Conservation (phyloP, 2,113 vertebrate genomes). For the Oreochromis tanganicae region DNA sequence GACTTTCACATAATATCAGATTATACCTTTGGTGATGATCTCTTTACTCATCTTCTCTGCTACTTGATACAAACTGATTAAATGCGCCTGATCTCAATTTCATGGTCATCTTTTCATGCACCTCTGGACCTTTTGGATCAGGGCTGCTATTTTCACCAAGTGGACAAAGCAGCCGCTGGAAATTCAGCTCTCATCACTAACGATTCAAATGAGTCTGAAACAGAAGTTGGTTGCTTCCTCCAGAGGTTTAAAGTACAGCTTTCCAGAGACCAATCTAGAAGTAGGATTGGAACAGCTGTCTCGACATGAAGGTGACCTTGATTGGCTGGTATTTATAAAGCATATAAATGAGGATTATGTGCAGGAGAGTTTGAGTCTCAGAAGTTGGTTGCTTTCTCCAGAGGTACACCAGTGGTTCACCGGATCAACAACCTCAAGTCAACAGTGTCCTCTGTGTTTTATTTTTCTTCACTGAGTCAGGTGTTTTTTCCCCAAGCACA, state of each 20-base stretch:
- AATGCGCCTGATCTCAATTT: not conserved
- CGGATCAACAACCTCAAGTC: not conserved
- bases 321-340: not conserved
- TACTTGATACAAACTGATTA: not conserved
- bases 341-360: not conserved
- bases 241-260: not conserved
- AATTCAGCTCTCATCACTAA: not conserved
- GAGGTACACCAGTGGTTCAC: not conserved
- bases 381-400: not conserved
- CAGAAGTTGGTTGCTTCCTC: not conserved
- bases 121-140: not conserved
- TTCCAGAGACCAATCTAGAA: not conserved
- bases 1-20: not conserved
- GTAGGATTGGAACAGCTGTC: not conserved
- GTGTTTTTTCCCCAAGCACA: not conserved
- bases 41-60: not conserved
- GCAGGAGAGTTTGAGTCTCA: not conserved
- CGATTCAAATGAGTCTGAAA: rapidly evolving
- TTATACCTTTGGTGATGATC: not conserved
- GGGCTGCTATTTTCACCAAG: not conserved
- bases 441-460: not conserved
- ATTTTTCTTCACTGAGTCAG: not conserved
- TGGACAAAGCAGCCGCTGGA: not conserved
- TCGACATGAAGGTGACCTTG: not conserved
- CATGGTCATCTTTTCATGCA: not conserved